These are phyloP conservation scores for Oryzias javanicus DNA, from an alignment of 2,113 vertebrate species.

Conservation along the genomic window DNA sequence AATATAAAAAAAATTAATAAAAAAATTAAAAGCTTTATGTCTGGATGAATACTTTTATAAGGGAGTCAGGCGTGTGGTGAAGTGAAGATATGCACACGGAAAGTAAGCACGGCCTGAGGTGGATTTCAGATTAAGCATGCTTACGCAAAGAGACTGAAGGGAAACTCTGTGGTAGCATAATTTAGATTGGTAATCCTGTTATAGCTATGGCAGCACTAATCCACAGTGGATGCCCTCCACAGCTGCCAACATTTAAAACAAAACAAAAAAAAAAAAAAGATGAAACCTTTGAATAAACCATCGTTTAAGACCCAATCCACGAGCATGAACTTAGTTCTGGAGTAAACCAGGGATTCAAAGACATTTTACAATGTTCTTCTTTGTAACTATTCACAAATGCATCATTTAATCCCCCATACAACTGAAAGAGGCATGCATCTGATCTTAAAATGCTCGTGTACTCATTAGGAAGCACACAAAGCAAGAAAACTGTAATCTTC, in stretches of 20 bases:
- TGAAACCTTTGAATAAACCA: slow-evolving; percentile 20
- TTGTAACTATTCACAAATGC: too few species aligned
- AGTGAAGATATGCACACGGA: background rate
- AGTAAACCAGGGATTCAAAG: too few species aligned
- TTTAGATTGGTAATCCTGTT: slow-evolving; percentile 74
- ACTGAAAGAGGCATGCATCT: too few species aligned
- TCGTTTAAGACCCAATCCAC: background rate
- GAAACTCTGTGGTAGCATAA: slow-evolving; percentile 24
- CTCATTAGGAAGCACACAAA: background rate
- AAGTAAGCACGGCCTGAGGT: background rate
- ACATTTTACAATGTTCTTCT: too few species aligned
- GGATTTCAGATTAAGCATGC: background rate
- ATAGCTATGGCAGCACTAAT: slow-evolving; percentile 60
- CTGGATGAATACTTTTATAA: background rate
- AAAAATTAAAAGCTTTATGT: too few species aligned
- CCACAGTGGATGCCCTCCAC: slow-evolving; percentile 36
- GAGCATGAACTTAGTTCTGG: background rate
- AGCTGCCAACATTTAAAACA: slow-evolving; percentile 48
- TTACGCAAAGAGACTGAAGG: slow-evolving; percentile 17
- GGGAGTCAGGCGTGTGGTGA: background rate
- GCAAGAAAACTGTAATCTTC: background rate
- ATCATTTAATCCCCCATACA: too few species aligned
- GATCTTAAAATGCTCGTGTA: background rate
- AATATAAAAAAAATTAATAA: too few species aligned
- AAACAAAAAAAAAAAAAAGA: background rate